Conservation (phyloP, 2,797 vertebrate species). For the Borostomias antarcticus region DNA sequence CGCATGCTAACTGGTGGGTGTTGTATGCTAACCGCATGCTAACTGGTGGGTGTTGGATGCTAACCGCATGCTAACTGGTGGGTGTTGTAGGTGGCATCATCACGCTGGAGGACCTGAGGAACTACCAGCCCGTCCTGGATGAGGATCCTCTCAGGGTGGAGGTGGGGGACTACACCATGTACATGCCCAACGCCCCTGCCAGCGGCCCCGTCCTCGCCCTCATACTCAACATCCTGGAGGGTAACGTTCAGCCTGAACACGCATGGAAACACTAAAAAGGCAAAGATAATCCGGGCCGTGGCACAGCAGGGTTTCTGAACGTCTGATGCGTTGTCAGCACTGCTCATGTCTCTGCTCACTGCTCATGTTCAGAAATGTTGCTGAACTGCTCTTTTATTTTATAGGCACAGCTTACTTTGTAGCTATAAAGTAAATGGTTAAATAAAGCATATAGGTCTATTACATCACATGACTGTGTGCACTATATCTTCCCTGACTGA, state of each 20-base stretch:
- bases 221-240: conserved; percentile 92
- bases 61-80: neutral
- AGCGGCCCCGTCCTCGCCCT: conserved; percentile 91
- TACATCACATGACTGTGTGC: conserved; percentile 2
- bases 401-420: no score
- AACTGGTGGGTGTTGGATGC: no score
- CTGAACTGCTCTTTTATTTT: conserved; percentile 3
- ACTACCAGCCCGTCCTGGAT: conserved; percentile 79
- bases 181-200: conserved; percentile 82
- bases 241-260: conserved; percentile 67
- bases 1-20: no score
- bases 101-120: conserved; percentile 84
- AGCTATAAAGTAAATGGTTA: no score
- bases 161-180: conserved; percentile 83
- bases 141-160: conserved; percentile 75
- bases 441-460: neutral
- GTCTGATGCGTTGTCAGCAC: neutral
- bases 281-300: neutral
- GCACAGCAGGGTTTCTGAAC: neutral
- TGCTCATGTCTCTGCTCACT: neutral
- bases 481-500: neutral
- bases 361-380: neutral
- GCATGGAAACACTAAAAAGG: conserved; percentile 2
- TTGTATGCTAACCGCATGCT: no score
- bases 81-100: conserved; percentile 86